Evolutionary conservation across 2,888 invertebrate genomes (phyloP), one percentile per base, ranked within the genome.

Genomic region (Ctena decussata): DNA sequence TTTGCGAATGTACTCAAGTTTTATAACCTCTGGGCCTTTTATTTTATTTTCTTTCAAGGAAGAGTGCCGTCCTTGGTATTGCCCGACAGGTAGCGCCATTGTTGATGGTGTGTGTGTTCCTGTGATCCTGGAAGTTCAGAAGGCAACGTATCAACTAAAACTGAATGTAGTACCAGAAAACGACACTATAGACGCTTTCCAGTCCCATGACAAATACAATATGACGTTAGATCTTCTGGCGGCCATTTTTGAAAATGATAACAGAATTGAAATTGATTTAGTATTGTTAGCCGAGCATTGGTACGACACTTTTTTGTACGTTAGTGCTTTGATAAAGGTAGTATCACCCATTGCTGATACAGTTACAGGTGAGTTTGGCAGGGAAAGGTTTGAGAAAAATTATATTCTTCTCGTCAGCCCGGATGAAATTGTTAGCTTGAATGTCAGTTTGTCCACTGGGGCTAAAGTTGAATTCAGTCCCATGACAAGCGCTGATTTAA

Each of bases 21-120:
- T n/a, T 41, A 15, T 11, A 41, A 41, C 41, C 41, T 41, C 41
- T 11, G 15, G 15, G 41, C 41, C 41, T 41, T 41, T 41, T 41
- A 41, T 41, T 11, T 41, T 41, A 21, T 57, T 24, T 8, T 57
- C 6, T 60, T 84, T 85, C 0, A 77, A 88, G 88, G 72, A 84
- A 18, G 30, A 49, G n/a, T 88, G 88, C 39, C 79, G 88, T 18
- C 65, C 71, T n/a, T 88, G 88, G 88, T 82, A 82, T 46, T 88
- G 88, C 49, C 88, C 88, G 1, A 15, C 35, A 24, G 84, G 84
- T 24, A 24, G 74, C 8, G 71, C 79, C n/a, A 12, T 71, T 12
- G 60, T 71, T 27, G 79, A 71, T 32, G 37, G 70, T 1, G 46
- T 41, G 6, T 88, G 88, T 73, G 44, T 82, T 30, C 86, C 88